Conservation (phyloP, 2,797 vertebrate species). For the Poeciliopsis presidionis region DNA sequence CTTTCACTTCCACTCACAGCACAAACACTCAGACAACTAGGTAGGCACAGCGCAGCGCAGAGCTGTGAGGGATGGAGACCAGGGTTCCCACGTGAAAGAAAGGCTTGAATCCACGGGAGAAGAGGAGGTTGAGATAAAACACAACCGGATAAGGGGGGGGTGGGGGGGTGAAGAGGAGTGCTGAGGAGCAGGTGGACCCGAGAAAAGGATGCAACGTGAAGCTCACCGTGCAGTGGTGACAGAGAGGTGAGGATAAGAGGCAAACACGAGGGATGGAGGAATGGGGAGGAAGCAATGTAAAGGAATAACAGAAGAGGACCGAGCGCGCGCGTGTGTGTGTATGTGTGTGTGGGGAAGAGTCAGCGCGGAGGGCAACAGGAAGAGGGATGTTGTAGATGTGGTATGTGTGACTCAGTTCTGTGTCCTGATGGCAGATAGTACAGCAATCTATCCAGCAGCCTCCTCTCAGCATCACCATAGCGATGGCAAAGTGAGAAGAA, state of each 20-base stretch:
- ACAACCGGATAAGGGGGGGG: slow-evolving; percentile 30
- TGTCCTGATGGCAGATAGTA: slow-evolving; percentile 71
- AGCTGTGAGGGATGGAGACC: slow-evolving; percentile 67
- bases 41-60: slow-evolving; percentile 64
- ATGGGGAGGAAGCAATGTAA: slow-evolving; percentile 65
- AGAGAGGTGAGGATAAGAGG: slow-evolving; percentile 66
- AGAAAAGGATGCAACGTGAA: slow-evolving; percentile 54
- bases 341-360: slow-evolving; percentile 32
- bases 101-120: slow-evolving; percentile 65
- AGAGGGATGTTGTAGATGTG: slow-evolving; percentile 63
- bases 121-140: slow-evolving; percentile 65
- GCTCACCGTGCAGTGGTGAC: slow-evolving; percentile 64
- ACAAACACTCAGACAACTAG: slow-evolving; percentile 65
- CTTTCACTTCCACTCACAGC: slow-evolving; percentile 73
- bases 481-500: slow-evolving; percentile 58
- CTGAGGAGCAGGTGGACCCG: slow-evolving; percentile 74
- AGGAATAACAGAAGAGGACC: slow-evolving; percentile 65
- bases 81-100: slow-evolving; percentile 73
- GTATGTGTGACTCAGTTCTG: slow-evolving; percentile 77
- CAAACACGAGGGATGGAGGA: slow-evolving; percentile 67
- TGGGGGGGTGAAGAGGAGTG: slow-evolving; percentile 8
- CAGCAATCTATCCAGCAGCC: slow-evolving; percentile 56
- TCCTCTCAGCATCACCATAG: slow-evolving; percentile 67
- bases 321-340: slow-evolving; percentile 4
- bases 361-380: slow-evolving; percentile 59